Evolutionary conservation across 64 coral and sea anemone genomes (phyloP).

Genomic region (Anthopleura sola): DNA sequence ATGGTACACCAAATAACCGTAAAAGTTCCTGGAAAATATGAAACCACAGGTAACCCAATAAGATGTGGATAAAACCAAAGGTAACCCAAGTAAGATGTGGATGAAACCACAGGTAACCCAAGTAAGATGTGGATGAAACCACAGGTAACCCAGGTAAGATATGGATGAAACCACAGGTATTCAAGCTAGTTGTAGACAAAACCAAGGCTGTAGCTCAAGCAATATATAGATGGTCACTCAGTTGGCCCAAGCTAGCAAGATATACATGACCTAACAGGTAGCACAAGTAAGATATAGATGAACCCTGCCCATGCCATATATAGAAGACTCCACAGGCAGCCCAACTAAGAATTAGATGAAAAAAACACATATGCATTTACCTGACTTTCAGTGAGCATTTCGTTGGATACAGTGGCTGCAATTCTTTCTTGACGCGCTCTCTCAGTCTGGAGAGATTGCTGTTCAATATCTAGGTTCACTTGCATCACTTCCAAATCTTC

Average conservation of each 20-base stretch:
- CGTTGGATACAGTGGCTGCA: conserved; percentile 81
- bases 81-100: background rate
- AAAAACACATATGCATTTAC: too few relatives aligned
- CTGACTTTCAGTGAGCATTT: conserved; percentile 94
- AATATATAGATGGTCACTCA: too few relatives aligned
- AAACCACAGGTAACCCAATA: background rate
- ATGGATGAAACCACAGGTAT: too few relatives aligned
- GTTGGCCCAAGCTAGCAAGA: too few relatives aligned
- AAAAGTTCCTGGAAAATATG: conserved; percentile 64
- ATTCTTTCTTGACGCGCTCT: conserved; percentile 67
- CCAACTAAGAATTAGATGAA: background rate
- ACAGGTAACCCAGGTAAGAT: too few relatives aligned
- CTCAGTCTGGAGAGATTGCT: conserved; percentile 62
- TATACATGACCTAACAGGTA: too few relatives aligned
- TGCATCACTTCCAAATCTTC: conserved; percentile 79
- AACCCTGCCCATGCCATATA: too few relatives aligned
- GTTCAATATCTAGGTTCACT: conserved; percentile 60
- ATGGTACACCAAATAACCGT: conserved; percentile 90
- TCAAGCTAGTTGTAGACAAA: too few relatives aligned
- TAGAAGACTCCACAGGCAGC: too few relatives aligned
- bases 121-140: background rate
- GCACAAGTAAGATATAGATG: too few relatives aligned
- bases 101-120: background rate
- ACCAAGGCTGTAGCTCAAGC: too few relatives aligned
- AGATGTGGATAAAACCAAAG: background rate